These are phyloP conservation scores for Oreotragus oreotragus DNA, from an alignment of 2,113 vertebrate genomes.

Conservation along the genomic window DNA sequence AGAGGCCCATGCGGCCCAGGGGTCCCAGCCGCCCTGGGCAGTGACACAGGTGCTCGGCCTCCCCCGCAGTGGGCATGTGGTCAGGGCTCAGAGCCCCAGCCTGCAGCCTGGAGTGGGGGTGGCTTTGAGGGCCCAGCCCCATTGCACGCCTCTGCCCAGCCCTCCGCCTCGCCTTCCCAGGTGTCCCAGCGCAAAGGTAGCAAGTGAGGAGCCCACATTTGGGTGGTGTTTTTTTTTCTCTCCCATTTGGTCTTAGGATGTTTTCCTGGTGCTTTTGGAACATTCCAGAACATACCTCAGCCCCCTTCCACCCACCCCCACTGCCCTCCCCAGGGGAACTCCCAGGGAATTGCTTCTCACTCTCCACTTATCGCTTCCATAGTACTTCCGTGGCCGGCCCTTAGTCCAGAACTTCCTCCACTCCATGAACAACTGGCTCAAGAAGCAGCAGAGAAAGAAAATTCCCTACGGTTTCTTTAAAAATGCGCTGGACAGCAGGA, in stretches of 20 bases:
- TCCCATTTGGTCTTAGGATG: background rate
- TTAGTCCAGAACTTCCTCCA: slow-evolving; percentile 84
- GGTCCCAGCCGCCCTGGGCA: background rate
- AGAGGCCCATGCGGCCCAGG: background rate
- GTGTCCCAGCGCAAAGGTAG: background rate
- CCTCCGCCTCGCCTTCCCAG: background rate
- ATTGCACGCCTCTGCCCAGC: background rate
- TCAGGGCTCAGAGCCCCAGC: background rate
- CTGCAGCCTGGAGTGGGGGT: background rate
- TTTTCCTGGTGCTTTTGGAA: background rate
- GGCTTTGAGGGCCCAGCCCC: background rate
- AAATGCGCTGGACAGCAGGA: slow-evolving; percentile 81
- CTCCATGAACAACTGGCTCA: slow-evolving; percentile 82
- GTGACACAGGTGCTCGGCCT: background rate
- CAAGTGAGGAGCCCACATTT: background rate
- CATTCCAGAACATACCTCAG: background rate
- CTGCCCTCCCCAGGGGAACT: background rate
- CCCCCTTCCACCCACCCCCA: background rate
- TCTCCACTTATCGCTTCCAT: background rate
- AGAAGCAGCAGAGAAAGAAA: slow-evolving; percentile 69
- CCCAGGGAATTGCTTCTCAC: background rate
- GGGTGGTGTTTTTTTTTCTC: background rate
- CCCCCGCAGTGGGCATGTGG: background rate
- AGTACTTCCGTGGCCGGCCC: slow-evolving; percentile 92
- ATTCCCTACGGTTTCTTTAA: slow-evolving; percentile 81